phyloP scores from a whole-genome alignment of 2,113 vertebrate genomes.

The Tragelaphus scriptus region DNA sequence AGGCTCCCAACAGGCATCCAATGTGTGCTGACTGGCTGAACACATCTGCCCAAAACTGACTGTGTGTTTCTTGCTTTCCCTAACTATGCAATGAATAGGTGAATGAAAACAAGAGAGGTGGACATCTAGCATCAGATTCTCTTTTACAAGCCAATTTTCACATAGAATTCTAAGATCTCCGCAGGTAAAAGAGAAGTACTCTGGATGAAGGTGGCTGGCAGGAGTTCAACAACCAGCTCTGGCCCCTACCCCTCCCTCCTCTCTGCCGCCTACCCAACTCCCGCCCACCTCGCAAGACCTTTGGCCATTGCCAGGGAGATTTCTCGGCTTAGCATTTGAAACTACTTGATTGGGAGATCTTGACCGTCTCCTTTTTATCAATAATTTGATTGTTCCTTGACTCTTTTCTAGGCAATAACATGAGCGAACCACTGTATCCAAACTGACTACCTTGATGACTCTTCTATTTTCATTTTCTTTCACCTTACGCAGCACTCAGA shows the following conservation, averaged over 20 bases:
- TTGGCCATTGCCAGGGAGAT: background rate
- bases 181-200: background rate
- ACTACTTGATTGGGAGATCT: background rate
- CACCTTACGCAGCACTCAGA: background rate
- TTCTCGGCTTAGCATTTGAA: background rate
- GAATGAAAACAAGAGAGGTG: background rate
- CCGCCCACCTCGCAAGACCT: background rate
- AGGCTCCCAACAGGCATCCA: background rate
- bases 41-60: background rate
- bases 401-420: background rate
- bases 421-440: background rate
- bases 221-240: too few relatives aligned
- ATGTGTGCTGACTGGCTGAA: background rate
- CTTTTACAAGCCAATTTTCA: background rate
- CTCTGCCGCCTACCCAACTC: fast-evolving
- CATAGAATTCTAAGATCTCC: background rate
- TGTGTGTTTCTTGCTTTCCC: background rate
- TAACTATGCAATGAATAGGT: background rate
- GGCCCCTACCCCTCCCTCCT: background rate
- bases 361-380: background rate
- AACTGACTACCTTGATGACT: background rate
- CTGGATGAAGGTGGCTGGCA: background rate
- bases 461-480: background rate
- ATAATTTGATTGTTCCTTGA: background rate
- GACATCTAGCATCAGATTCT: background rate